Evolutionary conservation across 1,140 invertebrate species (phyloP), one percentile per base, ranked within the genome.

Genomic region (Marisa cornuarietis): DNA sequence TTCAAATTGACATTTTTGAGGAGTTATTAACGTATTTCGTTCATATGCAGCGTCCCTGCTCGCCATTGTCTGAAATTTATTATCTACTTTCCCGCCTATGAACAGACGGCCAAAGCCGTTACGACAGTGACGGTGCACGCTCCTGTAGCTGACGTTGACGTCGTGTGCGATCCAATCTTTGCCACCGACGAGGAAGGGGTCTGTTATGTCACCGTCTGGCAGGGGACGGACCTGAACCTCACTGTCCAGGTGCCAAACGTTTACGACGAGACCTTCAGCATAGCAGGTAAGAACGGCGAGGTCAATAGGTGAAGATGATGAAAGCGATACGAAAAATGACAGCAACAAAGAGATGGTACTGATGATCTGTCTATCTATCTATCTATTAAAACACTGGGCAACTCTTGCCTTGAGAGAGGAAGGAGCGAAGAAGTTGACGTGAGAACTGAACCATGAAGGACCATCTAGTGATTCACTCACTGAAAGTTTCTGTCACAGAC

Each of bases 111-210:
- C n/a, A 82, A 84, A 20, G 83, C 83, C 16, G 79, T 75, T 22
- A 84, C 83, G 13, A 72, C 81, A 3, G 82, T 87, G 0, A 42
- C 77, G 11, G 82, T 86, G 4, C 73, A 84, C n/a, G 79, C 80
- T 13, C 81, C 82, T 10, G 82, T 84, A 3, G 63, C 51, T 10
- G 71, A 61, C 11, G 75, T 81, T 4, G 71, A 77, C 3, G 14
- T 87, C 8, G 62, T 22, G 0, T 87, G 86, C 74, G 83, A 84
- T 5, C 6, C 18, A 0, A 61, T 81, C 61, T 80, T 83, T 51
- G 84, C 79, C 20, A 83, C 85, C 0, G 80, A 78, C 69, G 82
- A 86, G 31, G 80, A 83, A 54, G 80, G 79, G 7, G 14, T 61
- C 20, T 87, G 86, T 76, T 63, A 69, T 9, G 63, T 82, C 24